Evolutionary conservation across 2,888 invertebrate genomes (phyloP).

Genomic region (Villa cingulata): DNA sequence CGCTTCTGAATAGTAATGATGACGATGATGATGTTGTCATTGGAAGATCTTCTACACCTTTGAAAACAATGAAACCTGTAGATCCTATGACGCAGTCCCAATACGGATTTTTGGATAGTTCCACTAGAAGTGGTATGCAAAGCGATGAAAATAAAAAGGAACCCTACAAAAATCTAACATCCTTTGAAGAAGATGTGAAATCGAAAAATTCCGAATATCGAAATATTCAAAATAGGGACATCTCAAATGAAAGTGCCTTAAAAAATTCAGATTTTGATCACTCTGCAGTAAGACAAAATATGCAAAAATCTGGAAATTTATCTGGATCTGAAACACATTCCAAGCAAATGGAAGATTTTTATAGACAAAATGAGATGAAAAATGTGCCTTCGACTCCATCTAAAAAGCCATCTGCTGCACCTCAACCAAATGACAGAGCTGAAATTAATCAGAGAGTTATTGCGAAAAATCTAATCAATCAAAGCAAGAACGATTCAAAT

Average conservation of each 20-base stretch:
- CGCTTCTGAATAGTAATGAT: conserved; percentile 19
- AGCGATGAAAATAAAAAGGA: neutral
- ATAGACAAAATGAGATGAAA: neutral
- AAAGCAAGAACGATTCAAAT: neutral
- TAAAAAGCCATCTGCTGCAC: neutral
- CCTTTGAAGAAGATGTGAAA: neutral
- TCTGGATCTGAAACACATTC: no score
- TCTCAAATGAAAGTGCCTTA: neutral
- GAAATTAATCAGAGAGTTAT: neutral
- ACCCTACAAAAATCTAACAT: no score
- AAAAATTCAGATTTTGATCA: neutral
- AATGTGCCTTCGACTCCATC: neutral
- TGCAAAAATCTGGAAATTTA: neutral
- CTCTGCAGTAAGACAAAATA: neutral
- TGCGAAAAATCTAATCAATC: neutral
- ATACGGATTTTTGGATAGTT: conserved; percentile 9
- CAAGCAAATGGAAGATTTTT: no score
- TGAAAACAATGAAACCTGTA: conserved; percentile 10
- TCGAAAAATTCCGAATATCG: neutral
- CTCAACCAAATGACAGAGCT: neutral
- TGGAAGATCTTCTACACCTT: conserved; percentile 28
- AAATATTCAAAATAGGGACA: neutral
- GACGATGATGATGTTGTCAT: conserved; percentile 35
- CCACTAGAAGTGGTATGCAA: neutral
- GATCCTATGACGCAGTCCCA: conserved; percentile 15